Conservation (phyloP, 2,888 invertebrate species). For the Dolichomitus sp. region DNA sequence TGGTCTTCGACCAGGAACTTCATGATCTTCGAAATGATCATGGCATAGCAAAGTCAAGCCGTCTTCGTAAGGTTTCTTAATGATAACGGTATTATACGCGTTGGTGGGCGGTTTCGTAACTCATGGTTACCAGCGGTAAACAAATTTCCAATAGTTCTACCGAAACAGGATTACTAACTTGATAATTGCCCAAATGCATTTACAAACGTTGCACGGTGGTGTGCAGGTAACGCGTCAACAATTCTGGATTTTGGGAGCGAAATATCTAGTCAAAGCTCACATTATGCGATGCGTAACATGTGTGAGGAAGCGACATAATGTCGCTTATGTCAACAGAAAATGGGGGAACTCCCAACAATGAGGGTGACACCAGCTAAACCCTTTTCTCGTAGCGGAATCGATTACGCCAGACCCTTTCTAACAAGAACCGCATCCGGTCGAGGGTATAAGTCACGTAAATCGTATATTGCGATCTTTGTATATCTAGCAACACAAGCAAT, state of each 20-base stretch:
- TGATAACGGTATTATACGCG: too few species aligned
- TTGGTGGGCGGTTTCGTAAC: too few species aligned
- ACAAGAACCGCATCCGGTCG: slow-evolving; percentile 46
- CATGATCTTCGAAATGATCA: too few species aligned
- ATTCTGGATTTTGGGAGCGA: slow-evolving; percentile 76
- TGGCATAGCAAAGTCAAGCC: too few species aligned
- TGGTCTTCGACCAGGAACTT: slow-evolving; percentile 32
- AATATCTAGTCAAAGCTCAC: slow-evolving; percentile 64
- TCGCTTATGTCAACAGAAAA: slow-evolving; percentile 70
- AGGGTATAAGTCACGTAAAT: slow-evolving; percentile 61
- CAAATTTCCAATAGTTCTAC: too few species aligned
- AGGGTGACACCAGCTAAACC: slow-evolving; percentile 71
- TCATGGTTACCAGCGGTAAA: too few species aligned
- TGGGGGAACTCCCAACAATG: slow-evolving; percentile 77
- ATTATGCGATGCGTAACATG: slow-evolving; percentile 77
- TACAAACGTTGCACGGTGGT: slow-evolving; percentile 69
- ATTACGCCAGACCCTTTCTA: slow-evolving; percentile 77
- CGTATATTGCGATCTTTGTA: slow-evolving; percentile 69
- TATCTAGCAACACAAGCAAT: slow-evolving; percentile 75
- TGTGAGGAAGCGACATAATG: slow-evolving; percentile 66
- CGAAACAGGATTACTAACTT: slow-evolving; percentile 9
- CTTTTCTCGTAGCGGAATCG: slow-evolving; percentile 77
- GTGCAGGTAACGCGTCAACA: slow-evolving; percentile 60
- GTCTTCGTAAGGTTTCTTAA: too few species aligned
- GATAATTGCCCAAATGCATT: slow-evolving; percentile 64